phyloP scores from a whole-genome alignment of 2,113 vertebrate genomes.

The Nerophis lumbriciformis region DNA sequence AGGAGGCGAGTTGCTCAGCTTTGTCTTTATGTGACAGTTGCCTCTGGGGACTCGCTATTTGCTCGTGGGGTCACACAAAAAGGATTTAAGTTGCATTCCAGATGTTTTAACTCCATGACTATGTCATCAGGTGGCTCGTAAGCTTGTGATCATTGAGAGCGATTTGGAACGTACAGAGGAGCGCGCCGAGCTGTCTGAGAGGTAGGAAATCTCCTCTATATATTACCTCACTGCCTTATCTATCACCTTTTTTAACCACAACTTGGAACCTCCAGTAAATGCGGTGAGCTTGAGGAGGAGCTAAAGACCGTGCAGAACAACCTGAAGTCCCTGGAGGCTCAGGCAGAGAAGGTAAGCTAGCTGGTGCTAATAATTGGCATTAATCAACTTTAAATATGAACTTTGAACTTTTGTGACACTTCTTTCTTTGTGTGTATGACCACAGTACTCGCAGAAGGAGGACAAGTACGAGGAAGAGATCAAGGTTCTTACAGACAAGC shows the following conservation, averaged over 20 bases:
- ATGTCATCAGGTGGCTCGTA: slow-evolving; percentile 88
- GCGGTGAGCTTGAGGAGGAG: slow-evolving; percentile 98
- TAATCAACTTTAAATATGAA: not conserved
- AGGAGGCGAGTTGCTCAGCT: slow-evolving; percentile 80
- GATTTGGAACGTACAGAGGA: slow-evolving; percentile 97
- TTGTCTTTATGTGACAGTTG: slow-evolving; percentile 1
- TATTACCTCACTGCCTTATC: not conserved
- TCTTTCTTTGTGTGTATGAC: slow-evolving; percentile 48
- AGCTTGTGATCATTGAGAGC: slow-evolving; percentile 97
- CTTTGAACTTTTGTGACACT: not conserved
- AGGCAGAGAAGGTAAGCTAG: slow-evolving; percentile 91
- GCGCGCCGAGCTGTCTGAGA: slow-evolving; percentile 90
- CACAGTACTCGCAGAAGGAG: slow-evolving; percentile 96
- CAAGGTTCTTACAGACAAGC: slow-evolving; percentile 96
- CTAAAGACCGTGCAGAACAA: slow-evolving; percentile 99
- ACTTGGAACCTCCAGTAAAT: slow-evolving; percentile 84
- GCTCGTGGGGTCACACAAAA: no score
- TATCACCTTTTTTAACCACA: not conserved
- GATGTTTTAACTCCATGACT: slow-evolving; percentile 3
- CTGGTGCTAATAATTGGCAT: not conserved
- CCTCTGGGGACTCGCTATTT: no score
- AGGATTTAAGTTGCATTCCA: not conserved
- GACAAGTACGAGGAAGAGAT: slow-evolving; percentile 99
- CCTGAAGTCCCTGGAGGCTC: slow-evolving; percentile 99
- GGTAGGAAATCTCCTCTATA: slow-evolving; percentile 68